Percentiles rank a stretch among this genome's conserved stretches.
Evolutionary conservation across 2,797 vertebrate species (phyloP).

Genomic region (Phalloptychus januarius): DNA sequence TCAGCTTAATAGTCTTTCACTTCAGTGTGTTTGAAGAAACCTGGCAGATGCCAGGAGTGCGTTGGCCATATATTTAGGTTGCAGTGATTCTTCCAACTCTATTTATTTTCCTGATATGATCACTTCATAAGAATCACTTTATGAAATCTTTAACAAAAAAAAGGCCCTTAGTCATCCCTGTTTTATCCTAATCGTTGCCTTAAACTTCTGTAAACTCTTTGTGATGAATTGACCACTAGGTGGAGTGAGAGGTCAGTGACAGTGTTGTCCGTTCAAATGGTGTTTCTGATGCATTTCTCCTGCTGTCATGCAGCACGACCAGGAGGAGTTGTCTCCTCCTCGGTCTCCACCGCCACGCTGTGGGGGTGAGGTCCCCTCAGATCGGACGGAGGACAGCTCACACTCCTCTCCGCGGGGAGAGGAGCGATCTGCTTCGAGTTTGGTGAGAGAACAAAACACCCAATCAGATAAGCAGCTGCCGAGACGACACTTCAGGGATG

Average conservation of each 20-base stretch:
- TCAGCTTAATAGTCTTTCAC: not conserved
- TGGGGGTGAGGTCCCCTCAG: not conserved
- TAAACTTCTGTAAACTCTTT: slow-evolving; percentile 1
- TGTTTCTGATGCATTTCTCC: slow-evolving; percentile 11
- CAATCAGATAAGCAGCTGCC: slow-evolving; percentile 38
- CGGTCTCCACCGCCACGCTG: not conserved
- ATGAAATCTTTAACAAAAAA: not conserved
- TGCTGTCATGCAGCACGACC: not conserved
- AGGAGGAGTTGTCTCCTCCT: not conserved
- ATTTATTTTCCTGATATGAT: not conserved
- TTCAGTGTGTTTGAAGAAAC: not conserved
- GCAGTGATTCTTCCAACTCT: not conserved
- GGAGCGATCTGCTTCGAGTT: slow-evolving; percentile 18
- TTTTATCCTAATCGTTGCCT: slow-evolving; percentile 5
- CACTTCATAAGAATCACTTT: not conserved
- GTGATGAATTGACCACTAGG: slow-evolving; percentile 74
- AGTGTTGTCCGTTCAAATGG: slow-evolving; percentile 23
- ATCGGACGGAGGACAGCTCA: slow-evolving; percentile 6
- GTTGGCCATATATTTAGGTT: not conserved
- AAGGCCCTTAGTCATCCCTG: not conserved
- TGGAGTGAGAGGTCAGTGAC: slow-evolving; percentile 76
- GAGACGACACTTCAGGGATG: slow-evolving; percentile 19
- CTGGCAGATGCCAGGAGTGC: not conserved
- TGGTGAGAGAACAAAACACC: slow-evolving; percentile 40
- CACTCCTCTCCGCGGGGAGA: slow-evolving; percentile 3